These are phyloP conservation scores for Zhuqinia jingwanae DNA, from an alignment of 2,888 invertebrate genomes.

Conservation along the genomic window DNA sequence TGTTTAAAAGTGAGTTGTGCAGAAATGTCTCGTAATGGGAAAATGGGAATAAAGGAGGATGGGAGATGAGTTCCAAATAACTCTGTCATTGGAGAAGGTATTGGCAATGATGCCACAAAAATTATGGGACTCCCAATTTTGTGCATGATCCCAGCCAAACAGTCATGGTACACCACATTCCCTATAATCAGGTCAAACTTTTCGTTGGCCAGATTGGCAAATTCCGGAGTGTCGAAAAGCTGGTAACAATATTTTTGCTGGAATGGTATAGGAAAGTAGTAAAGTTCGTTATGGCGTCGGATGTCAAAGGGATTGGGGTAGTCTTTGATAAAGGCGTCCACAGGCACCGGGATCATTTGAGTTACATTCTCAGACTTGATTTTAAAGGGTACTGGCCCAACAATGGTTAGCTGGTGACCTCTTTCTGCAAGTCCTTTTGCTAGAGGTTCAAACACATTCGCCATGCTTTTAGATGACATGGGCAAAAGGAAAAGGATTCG, in stretches of 20 bases:
- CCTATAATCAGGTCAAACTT: conserved; percentile 79
- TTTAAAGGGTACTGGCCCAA: conserved; percentile 81
- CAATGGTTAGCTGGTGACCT: conserved; percentile 83
- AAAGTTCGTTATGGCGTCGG: conserved; percentile 38
- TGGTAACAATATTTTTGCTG: conserved; percentile 49
- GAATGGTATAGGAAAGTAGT: not conserved
- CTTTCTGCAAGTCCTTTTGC: conserved; percentile 81
- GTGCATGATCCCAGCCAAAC: conserved; percentile 79
- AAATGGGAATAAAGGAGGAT: conserved; percentile 80
- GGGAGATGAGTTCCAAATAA: conserved; percentile 76
- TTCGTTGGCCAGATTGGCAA: conserved; percentile 62
- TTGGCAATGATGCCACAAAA: conserved; percentile 76
- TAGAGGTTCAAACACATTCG: conserved; percentile 81
- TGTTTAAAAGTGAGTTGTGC: conserved; percentile 79
- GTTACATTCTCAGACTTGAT: conserved; percentile 79
- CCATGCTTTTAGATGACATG: conserved; percentile 74
- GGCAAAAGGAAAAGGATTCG: conserved; percentile 22
- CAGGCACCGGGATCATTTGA: conserved; percentile 61
- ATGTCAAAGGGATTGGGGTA: conserved; percentile 66
- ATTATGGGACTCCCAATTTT: conserved; percentile 80
- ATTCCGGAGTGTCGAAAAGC: conserved; percentile 62
- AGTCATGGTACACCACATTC: conserved; percentile 80
- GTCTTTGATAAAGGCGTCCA: conserved; percentile 35
- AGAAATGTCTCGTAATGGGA: conserved; percentile 75
- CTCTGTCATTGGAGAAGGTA: conserved; percentile 10